Evolutionary conservation across 2,113 vertebrate genomes (phyloP).

Genomic region (Emydocephalus ijimae): DNA sequence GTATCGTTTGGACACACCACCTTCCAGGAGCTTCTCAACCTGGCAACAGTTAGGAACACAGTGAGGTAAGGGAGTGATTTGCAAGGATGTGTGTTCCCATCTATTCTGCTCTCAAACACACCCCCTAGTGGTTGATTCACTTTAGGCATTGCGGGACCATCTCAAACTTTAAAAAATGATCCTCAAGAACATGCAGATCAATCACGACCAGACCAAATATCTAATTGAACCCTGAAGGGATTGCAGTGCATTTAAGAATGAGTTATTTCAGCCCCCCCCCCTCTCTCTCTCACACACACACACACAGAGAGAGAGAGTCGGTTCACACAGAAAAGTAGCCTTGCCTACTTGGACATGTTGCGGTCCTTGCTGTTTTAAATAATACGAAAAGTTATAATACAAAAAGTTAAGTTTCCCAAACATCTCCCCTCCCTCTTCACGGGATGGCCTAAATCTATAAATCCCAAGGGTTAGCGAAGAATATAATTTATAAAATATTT

Average conservation of each 20-base stretch:
- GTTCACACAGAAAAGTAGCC: background rate
- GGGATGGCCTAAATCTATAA: background rate
- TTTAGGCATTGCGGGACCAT: conserved; percentile 34
- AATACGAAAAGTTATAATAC: background rate
- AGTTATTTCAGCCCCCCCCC: background rate
- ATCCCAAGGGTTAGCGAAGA: background rate
- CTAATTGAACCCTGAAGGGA: background rate
- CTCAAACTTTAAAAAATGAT: conserved; percentile 15
- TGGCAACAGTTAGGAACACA: conserved; percentile 46
- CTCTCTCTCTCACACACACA: too few relatives aligned
- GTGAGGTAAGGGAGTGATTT: conserved; percentile 42
- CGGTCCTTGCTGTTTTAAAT: background rate
- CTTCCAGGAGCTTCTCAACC: conserved; percentile 34
- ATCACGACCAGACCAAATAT: background rate
- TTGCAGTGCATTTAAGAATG: background rate
- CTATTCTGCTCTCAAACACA: conserved; percentile 7
- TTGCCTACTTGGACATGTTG: rapidly evolving
- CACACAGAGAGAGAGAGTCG: rapidly evolving
- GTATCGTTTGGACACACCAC: conserved; percentile 42
- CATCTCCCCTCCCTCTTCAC: background rate
- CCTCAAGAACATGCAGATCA: background rate
- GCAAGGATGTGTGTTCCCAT: conserved; percentile 25
- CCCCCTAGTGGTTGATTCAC: conserved; percentile 41
- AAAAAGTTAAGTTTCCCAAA: background rate
- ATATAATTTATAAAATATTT: background rate